Evolutionary conservation across 2,888 invertebrate species (phyloP), one percentile per base, ranked within the genome.

Genomic region (Harpalus rufipes): DNA sequence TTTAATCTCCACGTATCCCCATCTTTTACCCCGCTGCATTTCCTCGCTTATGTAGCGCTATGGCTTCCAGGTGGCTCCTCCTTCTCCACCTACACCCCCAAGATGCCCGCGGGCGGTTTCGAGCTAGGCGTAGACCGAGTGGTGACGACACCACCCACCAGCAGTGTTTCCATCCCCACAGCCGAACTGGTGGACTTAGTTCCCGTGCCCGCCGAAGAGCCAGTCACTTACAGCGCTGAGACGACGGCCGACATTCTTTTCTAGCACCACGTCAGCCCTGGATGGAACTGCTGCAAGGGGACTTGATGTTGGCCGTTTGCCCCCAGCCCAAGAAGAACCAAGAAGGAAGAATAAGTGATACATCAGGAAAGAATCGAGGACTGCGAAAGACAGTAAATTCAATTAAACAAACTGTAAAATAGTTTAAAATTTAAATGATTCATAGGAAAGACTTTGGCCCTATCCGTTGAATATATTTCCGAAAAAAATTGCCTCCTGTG

Each of bases 21-120:
- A 32, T 32, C 32, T 5, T 1, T 5, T 32, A 4, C 32, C 32
- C 32, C 5, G 32, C 32, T 32, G 32, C 5, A 32, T 32, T 5
- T 5, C 32, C 32, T 5, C 12, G 44, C 44, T 51, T 51, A 51
- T 12, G 44, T 51, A 51, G 44, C 44, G 44, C 44, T 51, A 68
- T 39, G 25, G n/a, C 12, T 88, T 89, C 81, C 87, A 92, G 92
- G 32, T 32, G 32, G 92, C 87, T 91, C 91, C 63, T 89, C 94
- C 89, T 92, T 97, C 90, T 94, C 96, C 87, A 96, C 94, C 89
- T 97, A 97, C 92, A 96, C 96, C 88, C 97, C 97, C 92, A 96
- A 96, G 92, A 94, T 93, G 87, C 93, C 92, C 87, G 93, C 91
- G 88, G 93, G 93, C 87, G 92, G 94, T 86, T 97, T 97, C 92